Conservation (phyloP, 2,113 vertebrate species). For the Eulemur macaco region DNA sequence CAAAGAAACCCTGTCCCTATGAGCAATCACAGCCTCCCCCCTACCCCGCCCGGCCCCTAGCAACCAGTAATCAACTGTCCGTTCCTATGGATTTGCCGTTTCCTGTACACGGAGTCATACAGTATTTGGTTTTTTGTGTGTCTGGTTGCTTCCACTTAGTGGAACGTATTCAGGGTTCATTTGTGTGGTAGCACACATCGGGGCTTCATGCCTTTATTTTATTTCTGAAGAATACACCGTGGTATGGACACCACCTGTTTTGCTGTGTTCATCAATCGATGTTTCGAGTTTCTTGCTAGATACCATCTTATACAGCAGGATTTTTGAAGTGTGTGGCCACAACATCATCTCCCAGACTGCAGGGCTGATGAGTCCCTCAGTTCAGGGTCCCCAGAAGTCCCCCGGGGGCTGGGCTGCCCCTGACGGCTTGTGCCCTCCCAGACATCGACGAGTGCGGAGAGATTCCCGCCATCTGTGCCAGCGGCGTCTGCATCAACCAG, state of each 20-base stretch:
- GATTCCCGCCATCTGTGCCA: conserved; percentile 92
- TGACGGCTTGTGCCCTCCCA: conserved; percentile 61
- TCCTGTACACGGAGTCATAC: background rate
- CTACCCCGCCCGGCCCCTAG: background rate
- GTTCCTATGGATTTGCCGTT: background rate
- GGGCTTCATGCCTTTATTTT: background rate
- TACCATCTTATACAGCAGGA: background rate
- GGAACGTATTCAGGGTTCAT: background rate
- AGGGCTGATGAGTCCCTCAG: background rate
- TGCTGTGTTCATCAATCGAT: background rate
- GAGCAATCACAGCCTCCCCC: background rate
- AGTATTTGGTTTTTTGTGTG: no score
- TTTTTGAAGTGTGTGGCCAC: background rate
- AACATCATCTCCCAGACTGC: background rate
- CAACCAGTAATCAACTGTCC: background rate
- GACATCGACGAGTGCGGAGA: conserved; percentile 96
- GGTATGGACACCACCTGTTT: fast-evolving
- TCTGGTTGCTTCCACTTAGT: background rate
- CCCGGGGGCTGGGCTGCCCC: background rate
- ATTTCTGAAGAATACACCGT: background rate
- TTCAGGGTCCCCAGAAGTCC: background rate
- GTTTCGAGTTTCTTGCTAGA: background rate
- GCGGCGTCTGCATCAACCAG: conserved; percentile 95
- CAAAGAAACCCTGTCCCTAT: background rate
- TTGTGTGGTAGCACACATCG: fast-evolving